Percentiles rank a stretch among this genome's conserved stretches.
Evolutionary conservation across 2,797 vertebrate genomes (phyloP).

Genomic region (Mus caroli): DNA sequence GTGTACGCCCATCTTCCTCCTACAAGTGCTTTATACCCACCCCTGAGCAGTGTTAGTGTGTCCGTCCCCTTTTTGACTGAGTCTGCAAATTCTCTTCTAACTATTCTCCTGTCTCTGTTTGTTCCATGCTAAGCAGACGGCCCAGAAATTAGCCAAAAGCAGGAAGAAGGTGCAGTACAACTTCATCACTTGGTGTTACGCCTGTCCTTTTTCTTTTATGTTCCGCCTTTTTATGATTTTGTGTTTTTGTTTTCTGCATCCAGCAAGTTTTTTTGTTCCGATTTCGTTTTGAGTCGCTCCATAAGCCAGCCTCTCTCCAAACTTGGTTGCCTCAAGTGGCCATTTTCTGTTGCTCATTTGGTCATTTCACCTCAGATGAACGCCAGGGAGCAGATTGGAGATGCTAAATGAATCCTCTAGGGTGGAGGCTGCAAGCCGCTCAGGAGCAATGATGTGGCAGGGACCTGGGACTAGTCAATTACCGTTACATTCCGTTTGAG

Average conservation of each 20-base stretch:
- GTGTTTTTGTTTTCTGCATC: conserved; percentile 93
- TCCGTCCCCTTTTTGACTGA: conserved; percentile 84
- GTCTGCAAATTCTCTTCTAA: conserved; percentile 90
- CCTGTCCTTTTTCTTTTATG: conserved; percentile 87
- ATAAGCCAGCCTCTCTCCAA: conserved; percentile 84
- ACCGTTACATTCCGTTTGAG: conserved; percentile 76
- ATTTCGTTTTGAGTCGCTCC: conserved; percentile 86
- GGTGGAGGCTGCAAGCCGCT: conserved; percentile 68
- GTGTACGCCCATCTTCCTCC: conserved; percentile 40
- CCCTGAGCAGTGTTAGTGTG: conserved; percentile 65
- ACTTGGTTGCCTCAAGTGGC: conserved; percentile 84
- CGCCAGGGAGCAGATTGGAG: conserved; percentile 84
- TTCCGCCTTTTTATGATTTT: conserved; percentile 85
- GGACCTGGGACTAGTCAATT: conserved; percentile 76
- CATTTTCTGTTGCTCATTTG: conserved; percentile 89
- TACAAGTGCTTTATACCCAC: conserved; percentile 19
- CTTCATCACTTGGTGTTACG: conserved; percentile 90
- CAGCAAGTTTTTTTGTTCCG: conserved; percentile 89
- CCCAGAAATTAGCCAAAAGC: conserved; percentile 99
- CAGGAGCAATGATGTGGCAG: conserved; percentile 77
- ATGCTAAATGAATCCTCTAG: conserved; percentile 76
- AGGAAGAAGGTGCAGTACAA: conserved; percentile 99
- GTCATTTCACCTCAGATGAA: conserved; percentile 89
- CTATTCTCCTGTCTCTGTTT: conserved; percentile 93
- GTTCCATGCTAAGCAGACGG: conserved; percentile 96